Evolutionary conservation across 2,797 vertebrate species (phyloP), one percentile per base, ranked within the genome.

Genomic region (Artibeus jamaicensis): DNA sequence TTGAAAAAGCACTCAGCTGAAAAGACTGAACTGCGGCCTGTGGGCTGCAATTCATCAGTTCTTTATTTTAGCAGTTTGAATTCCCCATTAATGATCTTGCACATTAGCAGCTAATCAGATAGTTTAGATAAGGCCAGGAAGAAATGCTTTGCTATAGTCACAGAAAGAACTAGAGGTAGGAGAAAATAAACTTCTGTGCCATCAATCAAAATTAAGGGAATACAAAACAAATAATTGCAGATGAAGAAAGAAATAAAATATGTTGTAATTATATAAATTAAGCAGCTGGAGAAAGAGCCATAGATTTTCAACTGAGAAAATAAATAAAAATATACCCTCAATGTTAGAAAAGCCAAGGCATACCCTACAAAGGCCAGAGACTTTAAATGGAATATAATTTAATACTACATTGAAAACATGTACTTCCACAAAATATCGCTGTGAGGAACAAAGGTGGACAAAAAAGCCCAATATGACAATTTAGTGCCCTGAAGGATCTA

Each of bases 81-180:
- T 86, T 92, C 34, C 92, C 55, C 42, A 95, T 97, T 98, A 98
- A 97, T 96, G 94, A 96, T 95, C 96, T 86, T 86, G 71, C 94
- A 82, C 96, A 96, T 97, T 97, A 98, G 87, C 94, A 97, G 93
- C 93, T 96, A 98, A 97, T 98, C 86, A 94, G 97, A 97, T 81
- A 96, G 91, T 96, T 97, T 97, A 96, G 93, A 94, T 97, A 96
- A 97, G 78, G 29, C 73, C 94, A 55, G 87, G 71, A 95, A 94
- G 73, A 97, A 95, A 96, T 42, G 57, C 32, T 42, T 83, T 93
- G 44, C 74, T 89, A 59, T 68, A 59, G 42, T 92, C 93, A 90
- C 42, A 86, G 21, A 89, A 65, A 94, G 3, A 94, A n/a, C 50
- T 59, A 91, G 24, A 93, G 24, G 68, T 88, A 44, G 78, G 34